A percentile compares a stretch with the other conserved stretches of the same genome.
These are phyloP conservation scores for Melieria omissa DNA, from an alignment of 2,888 invertebrate species.

Conservation along the genomic window DNA sequence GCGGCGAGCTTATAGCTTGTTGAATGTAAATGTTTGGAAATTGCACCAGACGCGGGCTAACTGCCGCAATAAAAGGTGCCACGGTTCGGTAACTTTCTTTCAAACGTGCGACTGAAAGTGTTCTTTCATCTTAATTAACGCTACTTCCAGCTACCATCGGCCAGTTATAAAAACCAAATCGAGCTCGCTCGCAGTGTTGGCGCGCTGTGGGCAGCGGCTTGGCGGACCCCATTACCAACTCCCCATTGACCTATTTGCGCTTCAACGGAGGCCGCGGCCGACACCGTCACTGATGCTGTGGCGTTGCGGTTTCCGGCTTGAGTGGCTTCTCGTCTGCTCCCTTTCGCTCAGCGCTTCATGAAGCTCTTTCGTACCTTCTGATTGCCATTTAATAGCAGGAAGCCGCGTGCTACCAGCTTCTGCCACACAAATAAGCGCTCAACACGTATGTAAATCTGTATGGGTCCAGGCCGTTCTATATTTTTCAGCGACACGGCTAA, in stretches of 20 bases:
- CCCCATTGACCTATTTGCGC: conserved; percentile 27
- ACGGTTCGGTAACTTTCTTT: conserved; percentile 25
- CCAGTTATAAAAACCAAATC: too few species aligned
- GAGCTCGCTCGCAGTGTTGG: too few species aligned
- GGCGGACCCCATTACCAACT: neutral
- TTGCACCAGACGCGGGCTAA: neutral
- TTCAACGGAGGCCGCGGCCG: neutral
- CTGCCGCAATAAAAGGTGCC: too few species aligned
- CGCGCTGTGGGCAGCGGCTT: too few species aligned
- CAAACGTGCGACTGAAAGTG: neutral
- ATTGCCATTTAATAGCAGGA: conserved; percentile 18
- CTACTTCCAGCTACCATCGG: neutral
- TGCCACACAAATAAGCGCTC: too few species aligned
- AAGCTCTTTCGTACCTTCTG: neutral
- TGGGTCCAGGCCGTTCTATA: too few species aligned
- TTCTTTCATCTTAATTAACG: conserved; percentile 23
- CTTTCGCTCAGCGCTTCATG: too few species aligned
- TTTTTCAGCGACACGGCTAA: too few species aligned
- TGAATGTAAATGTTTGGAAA: conserved; percentile 31
- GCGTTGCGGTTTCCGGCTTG: conserved; percentile 5
- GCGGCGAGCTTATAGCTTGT: conserved; percentile 37
- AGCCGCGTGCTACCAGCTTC: neutral
- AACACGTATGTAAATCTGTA: too few species aligned
- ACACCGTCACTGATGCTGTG: neutral
- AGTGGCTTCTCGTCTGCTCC: neutral